A percentile compares a stretch with the other conserved stretches of the same genome.
Evolutionary conservation across 1,140 invertebrate species (phyloP).

Genomic region (Brachionus plicatilis): DNA sequence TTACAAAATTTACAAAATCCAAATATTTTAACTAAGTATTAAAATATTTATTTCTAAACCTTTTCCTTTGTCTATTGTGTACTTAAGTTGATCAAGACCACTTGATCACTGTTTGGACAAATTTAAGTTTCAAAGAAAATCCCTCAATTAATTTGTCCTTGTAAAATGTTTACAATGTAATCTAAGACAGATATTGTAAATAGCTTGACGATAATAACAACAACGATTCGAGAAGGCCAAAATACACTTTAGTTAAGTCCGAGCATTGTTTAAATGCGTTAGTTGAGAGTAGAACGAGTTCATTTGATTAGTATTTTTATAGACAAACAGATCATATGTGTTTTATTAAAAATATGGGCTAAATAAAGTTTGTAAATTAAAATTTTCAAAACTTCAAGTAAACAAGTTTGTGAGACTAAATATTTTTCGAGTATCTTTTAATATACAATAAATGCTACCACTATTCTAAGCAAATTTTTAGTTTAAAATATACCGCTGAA

Average conservation of each 20-base stretch:
- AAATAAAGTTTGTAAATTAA: slow-evolving; percentile 17
- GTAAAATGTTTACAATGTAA: slow-evolving; percentile 26
- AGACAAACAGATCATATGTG: slow-evolving; percentile 34
- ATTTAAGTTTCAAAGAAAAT: slow-evolving; percentile 20
- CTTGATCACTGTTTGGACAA: slow-evolving; percentile 22
- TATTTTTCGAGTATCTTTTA: background rate
- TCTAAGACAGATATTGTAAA: slow-evolving; percentile 7
- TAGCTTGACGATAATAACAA: background rate
- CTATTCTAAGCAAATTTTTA: background rate
- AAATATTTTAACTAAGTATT: slow-evolving; percentile 30
- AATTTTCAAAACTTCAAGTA: background rate
- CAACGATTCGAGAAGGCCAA: background rate
- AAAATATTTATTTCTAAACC: background rate
- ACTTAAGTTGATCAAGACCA: slow-evolving; percentile 2
- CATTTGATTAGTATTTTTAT: slow-evolving; percentile 28
- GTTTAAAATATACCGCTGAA: background rate
- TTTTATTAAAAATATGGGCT: slow-evolving; percentile 17
- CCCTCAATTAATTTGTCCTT: slow-evolving; percentile 21
- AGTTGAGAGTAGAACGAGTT: slow-evolving; percentile 11
- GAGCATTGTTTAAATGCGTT: slow-evolving; percentile 3
- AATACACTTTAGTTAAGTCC: background rate
- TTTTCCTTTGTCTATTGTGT: slow-evolving; percentile 4
- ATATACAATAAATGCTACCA: background rate
- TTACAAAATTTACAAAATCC: background rate
- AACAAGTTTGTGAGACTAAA: background rate